phyloP scores from a whole-genome alignment of 2,113 vertebrate species.

The Ascaphus truei region DNA sequence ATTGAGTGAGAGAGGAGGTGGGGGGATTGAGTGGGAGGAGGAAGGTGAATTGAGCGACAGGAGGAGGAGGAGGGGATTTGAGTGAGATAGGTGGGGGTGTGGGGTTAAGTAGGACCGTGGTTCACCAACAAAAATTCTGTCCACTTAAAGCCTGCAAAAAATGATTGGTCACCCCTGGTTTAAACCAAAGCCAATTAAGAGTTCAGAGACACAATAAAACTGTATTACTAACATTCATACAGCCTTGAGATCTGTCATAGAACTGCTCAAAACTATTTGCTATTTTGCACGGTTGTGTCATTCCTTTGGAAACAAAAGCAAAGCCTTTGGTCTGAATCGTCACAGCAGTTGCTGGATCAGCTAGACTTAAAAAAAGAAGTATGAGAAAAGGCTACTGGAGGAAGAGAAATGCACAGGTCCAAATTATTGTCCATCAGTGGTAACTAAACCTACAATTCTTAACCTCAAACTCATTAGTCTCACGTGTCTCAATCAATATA shows the following conservation, averaged over 20 bases:
- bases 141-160: no score
- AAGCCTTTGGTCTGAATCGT: neutral
- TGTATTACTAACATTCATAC: conserved; percentile 26
- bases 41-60: no score
- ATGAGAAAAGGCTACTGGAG: no score
- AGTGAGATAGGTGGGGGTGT: no score
- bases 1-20: no score
- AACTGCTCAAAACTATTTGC: conserved; percentile 29
- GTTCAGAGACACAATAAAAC: neutral
- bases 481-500: conserved; percentile 72
- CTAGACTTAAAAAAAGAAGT: neutral
- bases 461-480: conserved; percentile 71
- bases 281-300: no score
- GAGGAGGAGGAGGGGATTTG: no score
- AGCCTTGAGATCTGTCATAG: conserved; percentile 16
- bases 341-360: neutral
- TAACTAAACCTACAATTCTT: conserved; percentile 62
- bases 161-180: no score
- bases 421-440: conserved; percentile 46
- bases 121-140: no score
- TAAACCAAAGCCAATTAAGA: no score
- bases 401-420: conserved; percentile 14
- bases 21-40: no score
- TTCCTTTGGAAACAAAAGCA: neutral
- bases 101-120: no score